Evolutionary conservation across 2,888 invertebrate species (phyloP).

Genomic region (Eupeodes latifasciatus): DNA sequence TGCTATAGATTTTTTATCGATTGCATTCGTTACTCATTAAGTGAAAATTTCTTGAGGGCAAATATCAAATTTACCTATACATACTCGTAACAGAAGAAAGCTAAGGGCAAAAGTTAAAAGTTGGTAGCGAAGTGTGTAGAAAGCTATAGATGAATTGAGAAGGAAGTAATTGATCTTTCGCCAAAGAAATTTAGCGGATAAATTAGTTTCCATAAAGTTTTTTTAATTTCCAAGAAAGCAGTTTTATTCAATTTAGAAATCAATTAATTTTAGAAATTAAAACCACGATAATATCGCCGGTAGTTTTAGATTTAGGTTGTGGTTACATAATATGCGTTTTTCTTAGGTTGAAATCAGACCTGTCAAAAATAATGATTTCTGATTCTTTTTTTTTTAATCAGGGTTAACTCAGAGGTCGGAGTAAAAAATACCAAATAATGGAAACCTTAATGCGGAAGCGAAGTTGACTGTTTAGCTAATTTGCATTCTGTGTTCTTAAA

Average conservation of each 20-base stretch:
- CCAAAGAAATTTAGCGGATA: neutral
- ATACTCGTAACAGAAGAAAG: no score
- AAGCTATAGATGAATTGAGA: neutral
- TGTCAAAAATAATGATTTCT: no score
- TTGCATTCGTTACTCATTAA: slow-evolving; percentile 25
- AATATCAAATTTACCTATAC: neutral
- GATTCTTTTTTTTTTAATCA: no score
- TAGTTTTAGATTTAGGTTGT: neutral
- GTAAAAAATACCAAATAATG: no score
- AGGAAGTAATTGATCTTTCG: slow-evolving; percentile 23
- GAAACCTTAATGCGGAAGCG: no score
- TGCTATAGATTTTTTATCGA: slow-evolving; percentile 37
- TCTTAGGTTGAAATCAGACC: no score
- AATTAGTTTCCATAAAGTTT: neutral
- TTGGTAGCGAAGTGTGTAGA: no score
- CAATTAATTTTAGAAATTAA: neutral
- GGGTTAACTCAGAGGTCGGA: no score
- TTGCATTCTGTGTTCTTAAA: no score
- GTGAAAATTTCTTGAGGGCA: slow-evolving; percentile 9
- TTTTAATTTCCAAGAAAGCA: neutral
- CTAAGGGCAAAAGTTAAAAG: no score
- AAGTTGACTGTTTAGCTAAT: no score
- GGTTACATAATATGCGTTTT: no score
- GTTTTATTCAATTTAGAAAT: neutral
- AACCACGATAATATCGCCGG: neutral